phyloP scores from a whole-genome alignment of 2,888 invertebrate genomes.

The Dolichopus griseipennis region DNA sequence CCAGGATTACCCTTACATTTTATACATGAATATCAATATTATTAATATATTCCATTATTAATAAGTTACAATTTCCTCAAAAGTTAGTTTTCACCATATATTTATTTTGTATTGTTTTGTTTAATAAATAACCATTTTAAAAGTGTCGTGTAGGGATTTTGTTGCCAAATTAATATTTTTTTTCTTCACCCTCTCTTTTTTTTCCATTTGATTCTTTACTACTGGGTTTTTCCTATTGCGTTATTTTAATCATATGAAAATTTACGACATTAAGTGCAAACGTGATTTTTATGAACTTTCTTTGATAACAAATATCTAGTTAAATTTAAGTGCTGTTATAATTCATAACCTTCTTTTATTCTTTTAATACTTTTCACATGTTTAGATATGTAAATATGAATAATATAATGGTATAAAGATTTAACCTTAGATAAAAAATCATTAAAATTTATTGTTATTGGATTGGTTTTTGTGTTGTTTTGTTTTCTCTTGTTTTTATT shows the following conservation, averaged over 20 bases:
- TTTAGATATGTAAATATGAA: background rate
- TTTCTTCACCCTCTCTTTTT: too few species aligned
- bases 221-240: background rate
- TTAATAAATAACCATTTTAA: too few species aligned
- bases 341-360: background rate
- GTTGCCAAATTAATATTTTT: too few species aligned
- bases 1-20: too few species aligned
- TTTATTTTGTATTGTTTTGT: background rate
- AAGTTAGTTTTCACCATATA: background rate
- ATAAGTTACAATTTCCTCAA: background rate
- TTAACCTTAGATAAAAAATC: background rate
- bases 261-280: conserved; percentile 6
- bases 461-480: background rate
- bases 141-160: too few species aligned
- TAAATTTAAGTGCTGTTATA: conserved; percentile 3
- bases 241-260: conserved; percentile 1
- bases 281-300: conserved; percentile 1
- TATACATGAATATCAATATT: too few species aligned
- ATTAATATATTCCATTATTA: background rate
- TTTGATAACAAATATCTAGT: background rate
- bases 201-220: too few species aligned
- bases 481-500: background rate
- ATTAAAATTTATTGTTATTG: conserved; percentile 6
- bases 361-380: background rate
- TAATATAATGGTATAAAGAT: background rate